Base-by-base conservation (phyloP, 2,888 invertebrate species). In the Drosophila prolongata region DNA sequence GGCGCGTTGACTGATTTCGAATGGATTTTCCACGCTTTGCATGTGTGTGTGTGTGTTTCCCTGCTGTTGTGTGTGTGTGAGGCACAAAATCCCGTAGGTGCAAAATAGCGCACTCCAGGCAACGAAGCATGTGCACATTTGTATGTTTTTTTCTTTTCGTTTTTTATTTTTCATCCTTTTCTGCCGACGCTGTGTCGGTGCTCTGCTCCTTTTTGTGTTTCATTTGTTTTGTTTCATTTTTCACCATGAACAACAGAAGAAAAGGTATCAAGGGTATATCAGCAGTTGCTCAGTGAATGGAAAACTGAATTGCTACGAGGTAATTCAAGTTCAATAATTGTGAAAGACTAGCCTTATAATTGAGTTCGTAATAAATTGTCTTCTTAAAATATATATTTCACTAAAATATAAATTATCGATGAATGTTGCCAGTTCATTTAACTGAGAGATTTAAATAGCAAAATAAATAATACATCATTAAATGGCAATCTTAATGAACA, bases 1-100 rank as follows among this genome's bases (percentile, higher is more conserved):
- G 78, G 80, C 83, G 80, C 88, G 83, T 80, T 86, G 84, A 86
- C 84, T 84, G 88, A 88, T 86, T 88, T 75, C 83, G 74, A 84
- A 88, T 88, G 87, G 89, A 86, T 80, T 86, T 83, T 80, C 74
- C 77, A 75, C 87, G 80, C 83, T 57, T 76, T 78, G 75, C 77
- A 70, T 47, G 44, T 56, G 37, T 49, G 50, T 19, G 19, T 38
- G 47, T 52, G 35, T 55, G 34, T 34, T 10, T 38, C 19, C 24
- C 19, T 44, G 42, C 47, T 14, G 24, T 3, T 16, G 46, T 67
- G 44, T 40, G 30, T 56, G 42, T 80, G 68, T 68, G 75, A 43
- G 73, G 58, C 73, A 66, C 71, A 66, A 85, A 79, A 75, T 83
- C 78, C 83, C 84, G 86, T 75, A 85, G 88, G 88, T 88, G 80